phyloP scores from a whole-genome alignment of 2,797 vertebrate genomes.

The Sebastes itinus region DNA sequence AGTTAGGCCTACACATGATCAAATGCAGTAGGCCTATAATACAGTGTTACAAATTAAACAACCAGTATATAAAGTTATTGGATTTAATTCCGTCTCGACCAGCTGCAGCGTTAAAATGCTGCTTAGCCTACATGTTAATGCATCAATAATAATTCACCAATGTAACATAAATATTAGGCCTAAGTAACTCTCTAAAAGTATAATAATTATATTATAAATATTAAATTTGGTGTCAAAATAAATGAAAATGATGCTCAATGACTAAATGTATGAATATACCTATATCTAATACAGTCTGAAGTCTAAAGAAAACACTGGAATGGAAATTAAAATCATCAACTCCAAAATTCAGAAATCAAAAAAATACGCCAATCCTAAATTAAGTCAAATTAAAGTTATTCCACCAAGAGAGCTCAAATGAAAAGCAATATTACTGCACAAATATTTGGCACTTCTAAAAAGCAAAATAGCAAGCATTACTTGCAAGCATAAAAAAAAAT shows the following conservation, averaged over 20 bases:
- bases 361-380: neutral
- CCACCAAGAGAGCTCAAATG: neutral
- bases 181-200: neutral
- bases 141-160: neutral
- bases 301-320: neutral
- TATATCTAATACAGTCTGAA: neutral
- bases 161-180: neutral
- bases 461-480: neutral
- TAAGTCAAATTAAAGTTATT: neutral
- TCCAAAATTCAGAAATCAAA: neutral
- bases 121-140: neutral
- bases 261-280: neutral
- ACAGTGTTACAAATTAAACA: neutral
- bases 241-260: neutral
- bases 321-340: neutral
- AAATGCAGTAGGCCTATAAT: neutral
- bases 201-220: neutral
- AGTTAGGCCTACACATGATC: neutral
- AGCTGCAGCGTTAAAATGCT: neutral
- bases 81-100: neutral
- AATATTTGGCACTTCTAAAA: neutral
- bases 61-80: neutral
- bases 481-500: neutral
- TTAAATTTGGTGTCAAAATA: neutral
- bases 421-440: neutral